These are phyloP conservation scores for Pogona vitticeps DNA, from an alignment of 2,113 vertebrate genomes.

Conservation along the genomic window DNA sequence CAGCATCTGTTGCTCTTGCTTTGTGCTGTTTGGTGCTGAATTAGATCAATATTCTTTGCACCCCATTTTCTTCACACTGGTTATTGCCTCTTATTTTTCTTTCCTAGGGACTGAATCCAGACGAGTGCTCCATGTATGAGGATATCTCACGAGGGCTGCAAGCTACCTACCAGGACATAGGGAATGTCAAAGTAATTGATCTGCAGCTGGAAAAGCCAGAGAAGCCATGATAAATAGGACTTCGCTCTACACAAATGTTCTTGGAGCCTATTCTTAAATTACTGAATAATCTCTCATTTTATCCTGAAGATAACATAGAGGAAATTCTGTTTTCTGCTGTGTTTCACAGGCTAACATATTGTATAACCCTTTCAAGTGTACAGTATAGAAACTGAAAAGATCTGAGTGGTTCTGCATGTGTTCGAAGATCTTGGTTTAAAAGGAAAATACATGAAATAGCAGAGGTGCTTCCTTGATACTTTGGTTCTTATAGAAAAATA, in stretches of 20 bases:
- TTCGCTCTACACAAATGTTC: background rate
- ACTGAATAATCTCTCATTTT: background rate
- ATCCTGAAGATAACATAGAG: background rate
- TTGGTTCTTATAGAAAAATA: background rate
- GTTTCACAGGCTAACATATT: background rate
- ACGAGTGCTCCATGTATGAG: constrained; percentile 75
- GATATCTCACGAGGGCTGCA: constrained; percentile 74
- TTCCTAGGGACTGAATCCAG: constrained; percentile 67
- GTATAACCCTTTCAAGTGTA: background rate
- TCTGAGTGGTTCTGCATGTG: background rate
- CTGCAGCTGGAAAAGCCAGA: constrained; percentile 71
- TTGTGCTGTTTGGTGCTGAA: background rate
- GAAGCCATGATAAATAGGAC: constrained; percentile 20
- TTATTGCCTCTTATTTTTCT: background rate
- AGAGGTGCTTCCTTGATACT: background rate
- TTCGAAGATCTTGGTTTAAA: background rate
- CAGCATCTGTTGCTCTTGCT: background rate
- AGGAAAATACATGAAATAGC: background rate
- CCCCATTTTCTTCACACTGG: no score
- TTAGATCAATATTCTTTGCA: no score
- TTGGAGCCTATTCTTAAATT: background rate
- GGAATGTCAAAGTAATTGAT: constrained; percentile 62
- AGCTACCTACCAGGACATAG: constrained; percentile 74
- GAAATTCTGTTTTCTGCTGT: background rate
- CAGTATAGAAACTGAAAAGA: background rate